Base-by-base conservation (phyloP, 2,888 invertebrate genomes). In the Parthenolecanium corni region DNA sequence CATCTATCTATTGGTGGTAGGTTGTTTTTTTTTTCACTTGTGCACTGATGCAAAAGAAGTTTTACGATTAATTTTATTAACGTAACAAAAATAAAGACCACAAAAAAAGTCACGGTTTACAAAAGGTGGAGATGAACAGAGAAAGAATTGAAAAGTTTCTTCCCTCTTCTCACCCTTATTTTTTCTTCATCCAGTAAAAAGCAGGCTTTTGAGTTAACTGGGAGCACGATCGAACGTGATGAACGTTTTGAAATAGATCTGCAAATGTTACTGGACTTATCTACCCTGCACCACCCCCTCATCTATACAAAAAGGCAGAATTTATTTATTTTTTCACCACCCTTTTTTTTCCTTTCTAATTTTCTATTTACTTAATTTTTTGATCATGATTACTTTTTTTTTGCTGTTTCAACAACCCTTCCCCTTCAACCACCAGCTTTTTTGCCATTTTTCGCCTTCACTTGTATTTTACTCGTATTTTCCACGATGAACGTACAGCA, bases 401-500 rank as follows among this genome's bases (percentile, higher is more conserved):
- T 31, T 31, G 31, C 9, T 9, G 9, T 31, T 31, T 31, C 4
- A 31, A 31, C 31, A 9, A 31, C 31, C 9, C 5, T 31, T 31
- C 9, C n/a, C n/a, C n/a, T n/a, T n/a, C n/a, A n/a, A n/a, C n/a
- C 31, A 31, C 5, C 31, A 31, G 31, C n/a, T 31, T 31, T 31
- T 31, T 31, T 6, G 31, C 31, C 5, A 31, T 31, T 31, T 31
- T 31, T 9, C 9, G 5, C 31, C 4, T 31, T 31, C 9, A 31
- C 4, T 31, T 31, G n/a, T n/a, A 31, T 31, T 31, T 31, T 31
- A 23, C 40, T 54, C 40, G 40, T 40, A 54, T 24, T 54, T 54
- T 54, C 24, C 16, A 40, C 24, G 42, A 40, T 40, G 52, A 52
- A 38, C 40, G 54, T 54, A 40, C 42, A 40, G 54, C 21, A 20